Conservation (phyloP, 2,113 vertebrate species). For the Pseudopodoces humilis region DNA sequence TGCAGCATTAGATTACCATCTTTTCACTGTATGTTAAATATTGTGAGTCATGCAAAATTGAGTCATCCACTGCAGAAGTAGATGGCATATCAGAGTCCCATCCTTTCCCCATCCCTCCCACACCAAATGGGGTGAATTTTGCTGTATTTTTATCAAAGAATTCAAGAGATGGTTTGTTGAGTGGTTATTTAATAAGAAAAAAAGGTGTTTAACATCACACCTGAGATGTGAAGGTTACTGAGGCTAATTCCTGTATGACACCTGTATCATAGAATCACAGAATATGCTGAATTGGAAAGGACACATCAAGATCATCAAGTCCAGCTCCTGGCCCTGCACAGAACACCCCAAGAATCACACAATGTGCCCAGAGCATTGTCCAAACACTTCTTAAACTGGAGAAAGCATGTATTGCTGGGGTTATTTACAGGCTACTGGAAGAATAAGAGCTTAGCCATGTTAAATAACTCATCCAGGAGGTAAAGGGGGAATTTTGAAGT, state of each 20-base stretch:
- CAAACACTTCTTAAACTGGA: background rate
- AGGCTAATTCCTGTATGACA: background rate
- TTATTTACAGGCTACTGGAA: background rate
- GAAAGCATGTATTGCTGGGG: background rate
- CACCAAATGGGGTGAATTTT: background rate
- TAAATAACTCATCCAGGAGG: background rate
- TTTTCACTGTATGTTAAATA: conserved; percentile 39
- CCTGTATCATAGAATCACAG: background rate
- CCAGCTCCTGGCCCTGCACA: background rate
- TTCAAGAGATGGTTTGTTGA: background rate
- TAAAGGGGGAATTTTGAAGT: background rate
- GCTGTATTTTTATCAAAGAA: background rate
- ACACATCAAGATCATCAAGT: background rate
- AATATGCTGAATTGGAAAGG: background rate
- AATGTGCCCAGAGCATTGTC: background rate
- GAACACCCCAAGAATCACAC: background rate
- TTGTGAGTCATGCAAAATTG: conserved; percentile 48
- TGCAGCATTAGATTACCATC: conserved; percentile 31
- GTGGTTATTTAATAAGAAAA: background rate
- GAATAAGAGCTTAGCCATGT: background rate
- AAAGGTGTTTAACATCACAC: fast-evolving
- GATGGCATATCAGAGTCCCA: background rate
- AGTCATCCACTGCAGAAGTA: conserved; percentile 41
- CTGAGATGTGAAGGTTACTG: background rate
- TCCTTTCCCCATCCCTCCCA: background rate